Conservation (phyloP, 2,888 invertebrate genomes). For the Sinotaia quadrata region DNA sequence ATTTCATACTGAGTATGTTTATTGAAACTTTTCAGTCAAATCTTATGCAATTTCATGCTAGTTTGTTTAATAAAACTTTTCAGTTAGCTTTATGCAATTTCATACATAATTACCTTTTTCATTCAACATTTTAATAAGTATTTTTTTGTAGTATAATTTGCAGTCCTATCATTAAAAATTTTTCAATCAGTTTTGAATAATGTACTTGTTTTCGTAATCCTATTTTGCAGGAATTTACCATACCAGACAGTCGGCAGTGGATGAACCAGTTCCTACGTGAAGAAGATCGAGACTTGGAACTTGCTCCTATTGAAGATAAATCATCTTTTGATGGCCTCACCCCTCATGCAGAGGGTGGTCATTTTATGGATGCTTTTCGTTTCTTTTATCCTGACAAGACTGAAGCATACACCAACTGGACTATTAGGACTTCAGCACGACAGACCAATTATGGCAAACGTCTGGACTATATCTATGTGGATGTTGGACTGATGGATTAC, state of each 20-base stretch:
- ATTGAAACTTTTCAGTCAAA: too few relatives aligned
- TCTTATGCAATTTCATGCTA: too few relatives aligned
- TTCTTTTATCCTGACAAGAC: conserved; percentile 70
- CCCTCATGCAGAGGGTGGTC: conserved; percentile 46
- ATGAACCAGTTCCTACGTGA: conserved; percentile 67
- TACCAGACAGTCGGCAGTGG: conserved; percentile 68
- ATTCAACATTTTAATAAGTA: too few relatives aligned
- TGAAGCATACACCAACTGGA: conserved; percentile 75
- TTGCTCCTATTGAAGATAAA: conserved; percentile 37
- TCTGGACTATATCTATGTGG: conserved; percentile 74
- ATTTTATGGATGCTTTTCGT: conserved; percentile 73
- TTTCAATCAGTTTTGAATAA: too few relatives aligned
- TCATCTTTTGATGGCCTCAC: conserved; percentile 1
- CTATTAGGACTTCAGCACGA: conserved; percentile 72
- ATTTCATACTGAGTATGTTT: too few relatives aligned
- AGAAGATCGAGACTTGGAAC: conserved; percentile 45
- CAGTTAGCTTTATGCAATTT: too few relatives aligned
- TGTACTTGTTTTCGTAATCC: too few relatives aligned
- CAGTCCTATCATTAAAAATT: too few relatives aligned
- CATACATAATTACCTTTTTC: too few relatives aligned
- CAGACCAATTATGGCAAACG: conserved; percentile 74
- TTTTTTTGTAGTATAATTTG: too few relatives aligned
- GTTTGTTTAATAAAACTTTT: too few relatives aligned
- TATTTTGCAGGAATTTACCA: conserved; percentile 55
- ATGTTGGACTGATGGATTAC: conserved; percentile 49